phyloP scores from a whole-genome alignment of 2,797 vertebrate species.

The Pantherophis vulpinus region DNA sequence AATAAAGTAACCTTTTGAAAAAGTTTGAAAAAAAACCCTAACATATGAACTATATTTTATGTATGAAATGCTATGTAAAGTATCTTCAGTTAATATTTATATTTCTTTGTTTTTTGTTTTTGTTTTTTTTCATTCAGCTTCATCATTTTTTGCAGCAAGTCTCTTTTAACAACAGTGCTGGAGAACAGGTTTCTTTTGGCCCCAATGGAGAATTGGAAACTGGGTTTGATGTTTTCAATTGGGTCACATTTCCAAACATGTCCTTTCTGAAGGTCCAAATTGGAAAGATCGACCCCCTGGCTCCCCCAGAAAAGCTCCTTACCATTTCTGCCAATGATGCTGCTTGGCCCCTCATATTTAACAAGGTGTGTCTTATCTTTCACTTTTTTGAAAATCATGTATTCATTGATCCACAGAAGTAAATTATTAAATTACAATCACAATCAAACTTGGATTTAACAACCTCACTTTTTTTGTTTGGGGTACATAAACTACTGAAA shows the following conservation, averaged over 20 bases:
- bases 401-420: not conserved
- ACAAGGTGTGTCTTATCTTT: not conserved
- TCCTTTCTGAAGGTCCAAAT: not conserved
- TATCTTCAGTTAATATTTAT: not conserved
- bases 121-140: not conserved
- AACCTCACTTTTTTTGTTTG: not conserved
- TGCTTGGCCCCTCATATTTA: not conserved
- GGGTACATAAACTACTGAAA: not conserved
- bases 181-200: not conserved
- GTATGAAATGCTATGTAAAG: no score
- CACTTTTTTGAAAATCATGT: not conserved
- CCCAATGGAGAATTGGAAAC: not conserved
- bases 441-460: not conserved
- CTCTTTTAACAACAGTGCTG: not conserved
- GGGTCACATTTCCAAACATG: not conserved
- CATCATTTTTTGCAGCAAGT: not conserved
- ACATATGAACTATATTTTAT: no score
- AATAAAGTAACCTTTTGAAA: no score
- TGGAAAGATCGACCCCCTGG: not conserved
- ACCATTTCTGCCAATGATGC: not conserved
- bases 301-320: not conserved
- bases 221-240: not conserved
- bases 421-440: rapidly evolving
- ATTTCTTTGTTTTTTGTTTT: no score
- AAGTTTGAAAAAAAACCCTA: no score